Evolutionary conservation across 1,140 invertebrate species (phyloP), one percentile per base, ranked within the genome.

Genomic region (Carcinoscorpius rotundicauda): DNA sequence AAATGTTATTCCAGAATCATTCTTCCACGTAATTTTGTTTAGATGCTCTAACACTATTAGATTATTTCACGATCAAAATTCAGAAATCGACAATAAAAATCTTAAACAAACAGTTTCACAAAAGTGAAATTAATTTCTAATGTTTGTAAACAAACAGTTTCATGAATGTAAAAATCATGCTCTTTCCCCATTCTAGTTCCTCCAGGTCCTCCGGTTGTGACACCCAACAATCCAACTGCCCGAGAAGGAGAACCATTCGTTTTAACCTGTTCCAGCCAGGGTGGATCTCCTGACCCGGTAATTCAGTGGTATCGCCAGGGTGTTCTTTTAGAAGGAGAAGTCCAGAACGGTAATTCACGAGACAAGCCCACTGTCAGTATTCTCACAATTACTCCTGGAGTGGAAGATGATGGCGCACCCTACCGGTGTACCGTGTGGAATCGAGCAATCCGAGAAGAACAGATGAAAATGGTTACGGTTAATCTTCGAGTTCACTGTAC

Each of bases 401-500:
- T 88, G 65, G 87, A 89, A 59, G 91, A 94, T 74, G 90, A 96
- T 74, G 84, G 85, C 3, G 86, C 87, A 9, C 79, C 83, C 9
- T 92, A 87, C 76, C 82, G 85, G 52, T 95, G 92, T 75, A 85
- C 87, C 52, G 90, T 94, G 2, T 87, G 86, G 79, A 96, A 94
- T 77, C 80, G 91, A 29, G 93, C 92, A 51, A 86, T 94, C 81
- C 81, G 82, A 1, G 83, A 87, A 51, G 86, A 86, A 5, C 81
- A 86, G 49, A 88, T 89, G 67, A 75, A 93, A 55, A 87, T 90
- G 66, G 82, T 87, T 0, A 84, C 81, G 9, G 84, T 92, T 49
- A 85, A 84, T 0, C 79, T 96, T 51, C 88, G 86, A 73, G 92
- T 96, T 58, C 90, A 93, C 75, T 96, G 88, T 91, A 80, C 89